These are phyloP conservation scores for Drosophila tsacasi DNA, from an alignment of 1,140 invertebrate genomes.

Conservation along the genomic window DNA sequence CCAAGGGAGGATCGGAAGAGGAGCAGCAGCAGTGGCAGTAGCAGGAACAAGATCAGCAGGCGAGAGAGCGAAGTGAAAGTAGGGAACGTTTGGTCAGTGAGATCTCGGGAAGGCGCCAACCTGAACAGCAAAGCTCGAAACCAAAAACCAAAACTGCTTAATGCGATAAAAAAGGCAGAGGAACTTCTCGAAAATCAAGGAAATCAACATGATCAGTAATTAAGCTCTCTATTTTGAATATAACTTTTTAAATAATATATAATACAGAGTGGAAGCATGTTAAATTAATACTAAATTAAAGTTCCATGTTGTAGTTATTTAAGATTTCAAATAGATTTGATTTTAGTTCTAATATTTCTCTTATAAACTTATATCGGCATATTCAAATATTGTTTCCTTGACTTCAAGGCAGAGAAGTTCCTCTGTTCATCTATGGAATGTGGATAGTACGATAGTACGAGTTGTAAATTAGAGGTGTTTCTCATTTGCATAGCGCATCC, in stretches of 20 bases:
- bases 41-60: constrained; percentile 52
- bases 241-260: background rate
- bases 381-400: background rate
- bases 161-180: constrained; percentile 26
- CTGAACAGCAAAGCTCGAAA: constrained; percentile 73
- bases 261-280: accelerated
- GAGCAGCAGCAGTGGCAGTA: constrained; percentile 30
- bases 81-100: constrained; percentile 78
- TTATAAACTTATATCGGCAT: background rate
- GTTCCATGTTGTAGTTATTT: background rate
- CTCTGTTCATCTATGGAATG: constrained; percentile 9
- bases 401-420: constrained; percentile 11
- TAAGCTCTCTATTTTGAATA: background rate
- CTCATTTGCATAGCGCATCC: constrained; percentile 42
- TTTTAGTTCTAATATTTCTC: background rate
- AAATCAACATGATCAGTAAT: background rate
- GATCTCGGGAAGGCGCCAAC: constrained; percentile 57
- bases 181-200: constrained; percentile 1
- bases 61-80: constrained; percentile 67
- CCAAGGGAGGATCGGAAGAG: constrained; percentile 17
- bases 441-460: constrained; percentile 49
- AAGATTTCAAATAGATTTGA: background rate
- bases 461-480: constrained; percentile 37
- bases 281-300: background rate
- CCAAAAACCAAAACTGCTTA: constrained; percentile 48